Conservation (phyloP, 2,888 invertebrate genomes). For the Himalopsyche kuldschensis region DNA sequence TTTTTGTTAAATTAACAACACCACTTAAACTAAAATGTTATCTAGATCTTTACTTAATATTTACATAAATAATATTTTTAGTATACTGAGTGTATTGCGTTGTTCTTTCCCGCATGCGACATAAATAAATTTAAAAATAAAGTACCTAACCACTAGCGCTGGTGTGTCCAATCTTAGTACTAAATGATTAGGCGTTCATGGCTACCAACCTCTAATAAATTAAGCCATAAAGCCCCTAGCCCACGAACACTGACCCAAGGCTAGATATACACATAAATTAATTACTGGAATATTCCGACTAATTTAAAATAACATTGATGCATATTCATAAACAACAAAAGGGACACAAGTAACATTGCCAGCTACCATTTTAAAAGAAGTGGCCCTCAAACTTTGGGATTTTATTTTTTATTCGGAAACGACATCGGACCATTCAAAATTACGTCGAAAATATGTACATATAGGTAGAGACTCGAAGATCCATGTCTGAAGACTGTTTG, state of each 20-base stretch:
- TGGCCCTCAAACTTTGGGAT: neutral
- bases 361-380: neutral
- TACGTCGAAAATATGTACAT: too few species aligned
- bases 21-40: too few species aligned
- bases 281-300: constrained; percentile 37
- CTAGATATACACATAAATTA: constrained; percentile 36
- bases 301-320: constrained; percentile 36
- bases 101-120: neutral
- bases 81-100: neutral
- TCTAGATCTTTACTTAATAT: too few species aligned
- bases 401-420: too few species aligned
- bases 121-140: neutral
- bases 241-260: constrained; percentile 23
- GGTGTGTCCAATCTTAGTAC: neutral
- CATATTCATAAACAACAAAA: constrained; percentile 22
- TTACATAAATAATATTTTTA: too few species aligned
- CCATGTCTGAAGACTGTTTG: too few species aligned
- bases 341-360: neutral
- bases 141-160: neutral
- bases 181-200: neutral
- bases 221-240: constrained; percentile 30
- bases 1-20: too few species aligned
- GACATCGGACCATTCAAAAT: too few species aligned
- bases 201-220: constrained; percentile 28
- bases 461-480: too few species aligned